These are phyloP conservation scores for Salticus scenicus DNA, from an alignment of 2,888 invertebrate genomes.

Conservation along the genomic window DNA sequence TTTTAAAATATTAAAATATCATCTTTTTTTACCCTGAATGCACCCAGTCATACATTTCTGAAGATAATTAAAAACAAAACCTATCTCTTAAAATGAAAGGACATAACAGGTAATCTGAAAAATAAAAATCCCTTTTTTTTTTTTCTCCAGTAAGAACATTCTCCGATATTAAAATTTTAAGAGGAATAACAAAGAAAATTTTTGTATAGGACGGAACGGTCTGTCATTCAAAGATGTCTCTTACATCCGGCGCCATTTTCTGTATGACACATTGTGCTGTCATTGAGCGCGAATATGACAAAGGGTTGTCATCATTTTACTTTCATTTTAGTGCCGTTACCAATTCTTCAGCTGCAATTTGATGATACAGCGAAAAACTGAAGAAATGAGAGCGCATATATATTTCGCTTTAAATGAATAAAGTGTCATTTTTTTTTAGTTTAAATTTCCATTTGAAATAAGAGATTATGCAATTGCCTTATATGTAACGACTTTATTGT, in stretches of 20 bases:
- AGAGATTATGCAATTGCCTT: too few species aligned
- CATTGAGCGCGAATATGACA: conserved; percentile 36
- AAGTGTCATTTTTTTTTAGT: neutral
- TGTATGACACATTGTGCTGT: conserved; percentile 53
- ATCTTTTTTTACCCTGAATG: too few species aligned
- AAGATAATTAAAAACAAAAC: too few species aligned
- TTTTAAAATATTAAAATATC: too few species aligned
- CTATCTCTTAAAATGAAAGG: too few species aligned
- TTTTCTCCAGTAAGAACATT: neutral
- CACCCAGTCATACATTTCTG: too few species aligned
- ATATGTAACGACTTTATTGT: too few species aligned
- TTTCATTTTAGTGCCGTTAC: neutral
- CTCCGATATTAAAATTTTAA: conserved; percentile 51
- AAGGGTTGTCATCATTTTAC: conserved; percentile 38
- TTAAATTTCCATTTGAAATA: too few species aligned
- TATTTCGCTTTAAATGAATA: neutral
- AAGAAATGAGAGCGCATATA: neutral
- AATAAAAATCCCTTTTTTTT: neutral
- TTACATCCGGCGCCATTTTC: conserved; percentile 53
- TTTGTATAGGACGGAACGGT: neutral
- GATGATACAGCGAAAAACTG: neutral
- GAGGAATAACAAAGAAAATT: conserved; percentile 32
- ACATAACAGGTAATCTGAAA: neutral
- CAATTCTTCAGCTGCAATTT: neutral
- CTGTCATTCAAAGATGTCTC: conserved; percentile 39